Conservation (phyloP, 2,797 vertebrate species). For the Hypotaenidia philippensis region DNA sequence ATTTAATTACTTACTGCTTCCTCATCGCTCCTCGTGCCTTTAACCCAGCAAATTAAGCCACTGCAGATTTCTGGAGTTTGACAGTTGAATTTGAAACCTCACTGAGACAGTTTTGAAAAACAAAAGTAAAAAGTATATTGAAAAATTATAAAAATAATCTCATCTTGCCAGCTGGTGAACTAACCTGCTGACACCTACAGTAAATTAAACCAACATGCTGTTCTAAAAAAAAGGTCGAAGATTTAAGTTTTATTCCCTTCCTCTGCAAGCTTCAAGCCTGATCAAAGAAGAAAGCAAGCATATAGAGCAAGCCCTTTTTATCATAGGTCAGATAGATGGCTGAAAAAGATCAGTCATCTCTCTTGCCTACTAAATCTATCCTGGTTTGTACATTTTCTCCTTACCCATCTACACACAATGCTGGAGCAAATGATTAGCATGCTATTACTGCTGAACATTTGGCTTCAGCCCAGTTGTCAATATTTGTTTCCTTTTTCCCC, state of each 20-base stretch:
- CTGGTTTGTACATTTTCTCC: neutral
- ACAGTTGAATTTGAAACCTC: slow-evolving; percentile 7
- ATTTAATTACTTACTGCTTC: slow-evolving; percentile 52
- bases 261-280: neutral
- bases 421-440: neutral
- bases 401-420: neutral
- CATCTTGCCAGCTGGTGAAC: neutral
- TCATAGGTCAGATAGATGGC: neutral
- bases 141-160: neutral
- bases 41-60: neutral
- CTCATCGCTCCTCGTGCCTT: neutral
- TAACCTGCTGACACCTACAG: neutral
- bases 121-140: neutral
- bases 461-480: neutral
- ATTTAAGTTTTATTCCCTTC: neutral
- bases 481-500: neutral
- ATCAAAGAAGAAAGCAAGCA: neutral
- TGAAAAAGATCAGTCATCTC: neutral
- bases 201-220: neutral
- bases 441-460: neutral
- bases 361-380: neutral
- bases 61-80: neutral
- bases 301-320: neutral
- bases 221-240: neutral
- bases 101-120: neutral